A percentile compares a stretch with the other conserved stretches of the same genome.
Evolutionary conservation across 2,888 invertebrate genomes (phyloP).

Genomic region (Ditula angustiorana): DNA sequence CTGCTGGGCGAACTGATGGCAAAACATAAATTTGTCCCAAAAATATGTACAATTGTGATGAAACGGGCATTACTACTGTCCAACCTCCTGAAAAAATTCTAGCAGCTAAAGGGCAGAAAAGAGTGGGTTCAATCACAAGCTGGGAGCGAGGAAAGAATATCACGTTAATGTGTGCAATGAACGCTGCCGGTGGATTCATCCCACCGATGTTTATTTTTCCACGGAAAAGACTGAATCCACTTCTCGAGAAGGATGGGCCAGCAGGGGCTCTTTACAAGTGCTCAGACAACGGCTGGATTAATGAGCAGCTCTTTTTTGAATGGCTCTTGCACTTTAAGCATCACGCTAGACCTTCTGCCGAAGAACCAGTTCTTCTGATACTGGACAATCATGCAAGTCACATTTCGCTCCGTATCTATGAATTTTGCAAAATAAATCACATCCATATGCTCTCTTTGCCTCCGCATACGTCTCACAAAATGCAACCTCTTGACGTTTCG

Average conservation of each 20-base stretch:
- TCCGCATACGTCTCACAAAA: constrained; percentile 49
- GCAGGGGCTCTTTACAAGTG: constrained; percentile 55
- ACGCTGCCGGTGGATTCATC: constrained; percentile 60
- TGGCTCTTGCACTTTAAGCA: constrained; percentile 49
- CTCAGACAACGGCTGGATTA: constrained; percentile 52
- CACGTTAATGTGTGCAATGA: constrained; percentile 67
- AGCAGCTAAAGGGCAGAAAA: constrained; percentile 61
- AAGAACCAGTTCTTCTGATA: constrained; percentile 48
- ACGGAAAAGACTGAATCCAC: constrained; percentile 61
- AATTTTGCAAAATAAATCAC: constrained; percentile 46
- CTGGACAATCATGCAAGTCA: constrained; percentile 51
- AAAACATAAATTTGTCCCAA: constrained; percentile 48
- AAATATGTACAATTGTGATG: constrained; percentile 65
- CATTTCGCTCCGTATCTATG: constrained; percentile 43
- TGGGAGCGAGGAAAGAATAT: constrained; percentile 63
- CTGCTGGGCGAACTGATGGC: constrained; percentile 48
- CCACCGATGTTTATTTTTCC: constrained; percentile 76
- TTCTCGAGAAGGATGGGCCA: constrained; percentile 64
- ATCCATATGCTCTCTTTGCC: constrained; percentile 47
- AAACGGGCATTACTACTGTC: constrained; percentile 66
- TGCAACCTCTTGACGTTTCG: constrained; percentile 49
- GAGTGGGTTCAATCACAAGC: constrained; percentile 65
- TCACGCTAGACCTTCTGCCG: constrained; percentile 42
- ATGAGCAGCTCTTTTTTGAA: constrained; percentile 48
- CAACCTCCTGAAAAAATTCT: constrained; percentile 63